Conservation (phyloP, 64 coral and sea anemone species). For the Stylophora pistillata region DNA sequence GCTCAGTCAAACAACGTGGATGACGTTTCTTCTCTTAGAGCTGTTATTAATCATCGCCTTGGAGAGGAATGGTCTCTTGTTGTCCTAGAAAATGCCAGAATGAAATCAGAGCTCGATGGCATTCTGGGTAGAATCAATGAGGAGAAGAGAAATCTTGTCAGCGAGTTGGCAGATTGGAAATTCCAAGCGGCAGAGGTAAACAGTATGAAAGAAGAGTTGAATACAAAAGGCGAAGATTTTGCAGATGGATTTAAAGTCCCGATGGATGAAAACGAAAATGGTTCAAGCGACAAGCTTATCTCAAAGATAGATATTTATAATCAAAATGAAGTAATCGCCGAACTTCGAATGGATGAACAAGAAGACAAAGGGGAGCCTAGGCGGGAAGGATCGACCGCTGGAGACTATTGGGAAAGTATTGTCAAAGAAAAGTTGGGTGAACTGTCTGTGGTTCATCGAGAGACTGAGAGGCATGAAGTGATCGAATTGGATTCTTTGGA, state of each 20-base stretch:
- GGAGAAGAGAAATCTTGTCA: conserved; percentile 23
- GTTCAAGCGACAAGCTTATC: background rate
- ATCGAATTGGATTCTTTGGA: background rate
- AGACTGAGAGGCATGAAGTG: background rate
- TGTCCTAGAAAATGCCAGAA: conserved; percentile 28
- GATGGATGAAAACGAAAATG: background rate
- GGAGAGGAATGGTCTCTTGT: conserved; percentile 52
- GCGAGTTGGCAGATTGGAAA: conserved; percentile 34
- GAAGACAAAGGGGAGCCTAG: background rate
- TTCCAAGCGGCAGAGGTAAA: background rate
- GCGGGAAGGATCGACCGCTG: background rate
- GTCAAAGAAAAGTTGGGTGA: conserved; percentile 16
- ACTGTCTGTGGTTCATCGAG: background rate
- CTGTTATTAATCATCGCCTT: conserved; percentile 45
- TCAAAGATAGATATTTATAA: conserved; percentile 25
- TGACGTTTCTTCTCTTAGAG: conserved; percentile 33
- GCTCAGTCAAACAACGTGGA: conserved; percentile 4
- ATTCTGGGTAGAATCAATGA: conserved; percentile 28
- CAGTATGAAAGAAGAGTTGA: background rate
- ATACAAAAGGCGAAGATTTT: background rate
- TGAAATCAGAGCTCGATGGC: conserved; percentile 37
- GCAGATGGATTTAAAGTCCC: background rate
- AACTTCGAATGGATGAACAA: conserved; percentile 30
- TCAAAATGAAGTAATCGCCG: conserved; percentile 26
- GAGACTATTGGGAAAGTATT: background rate